These are phyloP conservation scores for Eonycteris spelaea DNA, from an alignment of 2,113 vertebrate genomes.

Conservation along the genomic window DNA sequence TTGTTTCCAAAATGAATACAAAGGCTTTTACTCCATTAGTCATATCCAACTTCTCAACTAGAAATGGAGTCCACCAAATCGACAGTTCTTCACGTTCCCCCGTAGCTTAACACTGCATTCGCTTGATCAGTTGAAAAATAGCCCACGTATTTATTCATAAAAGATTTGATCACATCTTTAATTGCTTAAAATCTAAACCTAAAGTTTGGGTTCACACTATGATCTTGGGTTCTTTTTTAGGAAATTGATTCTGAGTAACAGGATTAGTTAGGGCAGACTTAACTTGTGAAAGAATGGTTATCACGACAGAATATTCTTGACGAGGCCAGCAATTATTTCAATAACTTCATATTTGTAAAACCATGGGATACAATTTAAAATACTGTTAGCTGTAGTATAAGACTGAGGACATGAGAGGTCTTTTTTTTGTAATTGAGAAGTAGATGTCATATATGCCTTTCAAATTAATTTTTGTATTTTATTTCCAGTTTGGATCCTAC, in stretches of 20 bases:
- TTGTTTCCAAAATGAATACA: not conserved
- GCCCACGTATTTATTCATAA: not conserved
- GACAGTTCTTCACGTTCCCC: not conserved
- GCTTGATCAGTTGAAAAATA: not conserved
- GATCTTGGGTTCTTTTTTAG: not conserved
- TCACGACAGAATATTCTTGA: not conserved
- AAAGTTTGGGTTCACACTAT: not conserved
- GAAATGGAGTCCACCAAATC: not conserved
- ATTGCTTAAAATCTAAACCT: not conserved
- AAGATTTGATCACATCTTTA: not conserved
- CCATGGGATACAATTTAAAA: not conserved
- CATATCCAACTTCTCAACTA: not conserved
- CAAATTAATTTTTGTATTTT: constrained; percentile 34
- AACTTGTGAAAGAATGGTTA: not conserved
- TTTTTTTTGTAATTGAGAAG: not conserved
- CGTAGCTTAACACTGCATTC: not conserved
- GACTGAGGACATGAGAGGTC: not conserved
- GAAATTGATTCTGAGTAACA: not conserved
- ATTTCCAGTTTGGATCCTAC: constrained; percentile 73
- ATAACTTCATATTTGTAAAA: not conserved
- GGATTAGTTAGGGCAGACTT: not conserved
- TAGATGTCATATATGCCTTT: not conserved
- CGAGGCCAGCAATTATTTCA: not conserved
- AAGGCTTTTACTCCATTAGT: not conserved
- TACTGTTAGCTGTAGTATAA: not conserved